Percentiles rank a stretch among this genome's conserved stretches.
Evolutionary conservation across 2,888 invertebrate species (phyloP).

Genomic region (Hirudinaria manillensis): DNA sequence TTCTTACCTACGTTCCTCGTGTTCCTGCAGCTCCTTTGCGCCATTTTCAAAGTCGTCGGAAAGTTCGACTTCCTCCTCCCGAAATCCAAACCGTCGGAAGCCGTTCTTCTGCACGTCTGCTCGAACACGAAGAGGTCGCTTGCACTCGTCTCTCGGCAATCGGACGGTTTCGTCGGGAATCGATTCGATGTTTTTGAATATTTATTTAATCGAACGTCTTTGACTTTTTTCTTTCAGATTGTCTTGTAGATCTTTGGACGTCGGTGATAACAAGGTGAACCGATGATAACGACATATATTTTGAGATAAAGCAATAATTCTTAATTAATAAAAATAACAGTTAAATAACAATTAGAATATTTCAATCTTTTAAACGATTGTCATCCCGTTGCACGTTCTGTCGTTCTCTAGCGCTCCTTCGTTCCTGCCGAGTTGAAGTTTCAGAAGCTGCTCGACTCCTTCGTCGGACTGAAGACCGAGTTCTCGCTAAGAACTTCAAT

Average conservation of each 20-base stretch:
- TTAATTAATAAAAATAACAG: no score
- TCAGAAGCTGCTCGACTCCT: constrained; percentile 65
- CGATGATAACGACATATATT: no score
- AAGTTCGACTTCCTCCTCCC: constrained; percentile 38
- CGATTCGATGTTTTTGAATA: neutral
- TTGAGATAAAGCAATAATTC: no score
- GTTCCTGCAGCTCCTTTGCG: constrained; percentile 45
- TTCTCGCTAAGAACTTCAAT: constrained; percentile 72
- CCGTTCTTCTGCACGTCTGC: constrained; percentile 62
- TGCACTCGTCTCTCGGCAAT: neutral
- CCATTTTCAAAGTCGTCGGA: constrained; percentile 44
- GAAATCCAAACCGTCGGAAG: constrained; percentile 55
- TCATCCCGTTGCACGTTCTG: neutral
- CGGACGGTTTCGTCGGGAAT: neutral
- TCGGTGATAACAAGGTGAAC: no score
- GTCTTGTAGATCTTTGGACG: no score
- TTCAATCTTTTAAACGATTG: neutral
- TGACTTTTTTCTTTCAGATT: neutral
- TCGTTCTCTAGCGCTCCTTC: neutral
- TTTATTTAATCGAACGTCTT: constrained; percentile 7
- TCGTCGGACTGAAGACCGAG: constrained; percentile 71
- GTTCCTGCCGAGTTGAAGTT: constrained; percentile 68
- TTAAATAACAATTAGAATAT: neutral
- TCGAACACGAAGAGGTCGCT: constrained; percentile 57
- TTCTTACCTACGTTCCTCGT: no score